These are phyloP conservation scores for Eurystomus gularis DNA, from an alignment of 2,113 vertebrate genomes.

Conservation along the genomic window DNA sequence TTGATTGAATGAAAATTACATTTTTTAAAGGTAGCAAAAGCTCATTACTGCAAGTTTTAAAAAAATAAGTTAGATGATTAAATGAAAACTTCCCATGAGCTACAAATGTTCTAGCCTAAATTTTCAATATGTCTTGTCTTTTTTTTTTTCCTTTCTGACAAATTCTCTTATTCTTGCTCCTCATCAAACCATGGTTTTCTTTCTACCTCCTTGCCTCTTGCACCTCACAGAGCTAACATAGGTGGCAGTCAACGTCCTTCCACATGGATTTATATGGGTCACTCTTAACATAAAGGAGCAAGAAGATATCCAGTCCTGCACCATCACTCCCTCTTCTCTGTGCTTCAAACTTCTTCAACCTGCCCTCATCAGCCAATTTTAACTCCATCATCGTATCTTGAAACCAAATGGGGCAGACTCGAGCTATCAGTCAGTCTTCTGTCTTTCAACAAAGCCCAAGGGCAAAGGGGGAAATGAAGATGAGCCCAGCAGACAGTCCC, in stretches of 20 bases:
- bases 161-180: background rate
- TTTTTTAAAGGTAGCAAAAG: background rate
- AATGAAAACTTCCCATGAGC: background rate
- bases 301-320: background rate
- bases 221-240: background rate
- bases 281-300: background rate
- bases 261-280: background rate
- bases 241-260: background rate
- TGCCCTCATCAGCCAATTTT: background rate
- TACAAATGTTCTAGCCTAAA: background rate
- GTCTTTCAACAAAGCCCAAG: rapidly evolving
- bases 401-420: background rate
- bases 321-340: background rate
- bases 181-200: background rate
- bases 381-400: rapidly evolving
- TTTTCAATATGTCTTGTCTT: background rate
- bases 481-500: background rate
- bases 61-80: background rate
- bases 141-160: background rate
- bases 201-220: background rate
- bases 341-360: background rate
- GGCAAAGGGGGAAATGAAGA: background rate
- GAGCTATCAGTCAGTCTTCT: background rate
- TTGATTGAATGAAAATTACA: background rate
- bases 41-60: background rate